Base-by-base conservation (phyloP, 2,888 invertebrate species). In the Drosophila conformis region DNA sequence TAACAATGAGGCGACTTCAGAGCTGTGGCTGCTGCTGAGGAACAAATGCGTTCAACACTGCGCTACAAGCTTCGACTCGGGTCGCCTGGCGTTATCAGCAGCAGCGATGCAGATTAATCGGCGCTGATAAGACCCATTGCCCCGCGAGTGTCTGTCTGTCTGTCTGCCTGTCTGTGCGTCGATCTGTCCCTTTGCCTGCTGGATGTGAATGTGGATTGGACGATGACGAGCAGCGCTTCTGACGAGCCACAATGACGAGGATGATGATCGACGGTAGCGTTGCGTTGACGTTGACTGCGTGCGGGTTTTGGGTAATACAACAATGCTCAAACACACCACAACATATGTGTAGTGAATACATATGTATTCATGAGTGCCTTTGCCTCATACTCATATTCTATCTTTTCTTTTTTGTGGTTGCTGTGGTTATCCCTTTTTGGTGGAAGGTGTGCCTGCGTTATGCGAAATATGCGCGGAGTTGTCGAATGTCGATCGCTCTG, bases 71-170 rank as follows among this genome's bases (percentile, higher is more conserved):
- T 78, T 72, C 63, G 42, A 57, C 57, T 62, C 69, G 88, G 82
- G 82, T 87, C 88, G 88, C 85, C 85, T 64, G 68, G 78, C 73
- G 72, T 91, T 90, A 90, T 90, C 90, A 91, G 89, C 76, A 86
- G 80, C 75, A 69, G 76, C 78, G 91, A 90, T 91, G 91, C 76
- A 84, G 91, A 91, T 91, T 90, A 91, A 91, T 92, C 91, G 84
- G 70, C 67, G 68, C 78, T 84, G 91, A 91, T 91, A 91, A 91
- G 77, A 73, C 66, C 65, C 46, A 31, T 72, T 58, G 78, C 70
- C 73, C 76, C 56, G 70, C 63, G 68, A 76, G 72, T 76, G 72
- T 69, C 64, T 67, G 66, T 62, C 79, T 52, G 33, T 65, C 56
- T 8, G 31, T 52, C 42, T n/a, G 78, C 33, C 70, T 71, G 82